Evolutionary conservation across 2,888 invertebrate genomes (phyloP), one percentile per base, ranked within the genome.

Genomic region (Carcina quercana): DNA sequence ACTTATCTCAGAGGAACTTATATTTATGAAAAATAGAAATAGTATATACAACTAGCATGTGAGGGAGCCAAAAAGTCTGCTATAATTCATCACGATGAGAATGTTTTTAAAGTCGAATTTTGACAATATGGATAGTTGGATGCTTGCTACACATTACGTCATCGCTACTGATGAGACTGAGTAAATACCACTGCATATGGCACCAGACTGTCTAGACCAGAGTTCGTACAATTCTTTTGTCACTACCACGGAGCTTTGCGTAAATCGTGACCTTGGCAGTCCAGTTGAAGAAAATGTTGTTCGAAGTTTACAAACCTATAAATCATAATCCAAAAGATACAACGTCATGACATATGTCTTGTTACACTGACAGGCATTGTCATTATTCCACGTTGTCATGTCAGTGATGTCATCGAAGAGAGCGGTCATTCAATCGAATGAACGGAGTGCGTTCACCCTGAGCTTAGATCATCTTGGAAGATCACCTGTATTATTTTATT

Each of bases 391-490:
- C 25, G 21, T 27, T 36, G 37, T 37, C 15, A 26, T 34, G 32
- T 28, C 26, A 35, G 35, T 46, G 46, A 42, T 47, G 47, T 46
- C 51, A 51, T 41, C 34, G 35, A 36, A 33, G 38, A 34, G 32
- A 43, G 38, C 35, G 10, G 22, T 25, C 32, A 36, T 36, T 36
- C 36, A 32, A 19, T 17, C 29, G 27, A 25, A 24, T 17, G 27
- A 12, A 10, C 20, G 3, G 13, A 24, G 29, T 21, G 12, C 37
- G 26, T 37, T 37, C 33, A 37, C 37, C 37, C 24, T 13, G 6
- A 17, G 40, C 47, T 50, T 50, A 52, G 47, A 44, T 53, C 51
- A 53, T 49, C 48, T 37, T 37, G 29, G 35, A 24, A 13, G 17
- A 13, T 26, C 25, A 26, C 7, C 24, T n/a, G n/a, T n/a, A n/a